These are phyloP conservation scores for Apocrypta bakeri DNA, from an alignment of 1,140 invertebrate species.

Conservation along the genomic window DNA sequence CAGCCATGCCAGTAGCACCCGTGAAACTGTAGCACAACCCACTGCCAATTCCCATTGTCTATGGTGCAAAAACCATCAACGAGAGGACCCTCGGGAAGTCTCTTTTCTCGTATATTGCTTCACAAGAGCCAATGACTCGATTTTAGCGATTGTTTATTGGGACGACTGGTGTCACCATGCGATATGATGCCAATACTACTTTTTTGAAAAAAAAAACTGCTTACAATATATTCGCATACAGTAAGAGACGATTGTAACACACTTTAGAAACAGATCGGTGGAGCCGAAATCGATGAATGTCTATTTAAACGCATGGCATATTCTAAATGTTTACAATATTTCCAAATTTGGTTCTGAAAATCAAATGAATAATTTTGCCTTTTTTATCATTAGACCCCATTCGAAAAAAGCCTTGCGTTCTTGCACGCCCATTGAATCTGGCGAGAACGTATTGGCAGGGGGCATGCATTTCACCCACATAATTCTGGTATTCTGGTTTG, in stretches of 20 bases:
- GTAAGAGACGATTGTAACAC: neutral
- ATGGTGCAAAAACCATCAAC: neutral
- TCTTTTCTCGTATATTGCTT: neutral
- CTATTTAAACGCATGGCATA: neutral
- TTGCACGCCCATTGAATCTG: no score
- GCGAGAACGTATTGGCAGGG: no score
- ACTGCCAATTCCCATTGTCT: neutral
- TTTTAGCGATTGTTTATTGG: neutral
- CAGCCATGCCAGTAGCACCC: conserved; percentile 4
- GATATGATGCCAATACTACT: neutral
- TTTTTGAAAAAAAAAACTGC: conserved; percentile 12
- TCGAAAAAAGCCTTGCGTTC: no score
- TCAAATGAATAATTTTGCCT: conserved; percentile 60
- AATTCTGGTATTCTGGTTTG: no score
- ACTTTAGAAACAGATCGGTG: neutral
- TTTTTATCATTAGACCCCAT: no score
- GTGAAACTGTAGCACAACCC: neutral
- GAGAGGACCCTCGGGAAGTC: neutral
- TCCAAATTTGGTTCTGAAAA: conserved; percentile 36
- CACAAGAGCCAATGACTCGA: neutral
- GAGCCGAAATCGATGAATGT: neutral
- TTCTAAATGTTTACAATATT: neutral
- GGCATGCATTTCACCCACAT: no score
- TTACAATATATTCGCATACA: neutral
- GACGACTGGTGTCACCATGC: neutral